A percentile compares a stretch with the other conserved stretches of the same genome.
These are phyloP conservation scores for Enteromius mattozi DNA, from an alignment of 2,797 vertebrate species.

Conservation along the genomic window DNA sequence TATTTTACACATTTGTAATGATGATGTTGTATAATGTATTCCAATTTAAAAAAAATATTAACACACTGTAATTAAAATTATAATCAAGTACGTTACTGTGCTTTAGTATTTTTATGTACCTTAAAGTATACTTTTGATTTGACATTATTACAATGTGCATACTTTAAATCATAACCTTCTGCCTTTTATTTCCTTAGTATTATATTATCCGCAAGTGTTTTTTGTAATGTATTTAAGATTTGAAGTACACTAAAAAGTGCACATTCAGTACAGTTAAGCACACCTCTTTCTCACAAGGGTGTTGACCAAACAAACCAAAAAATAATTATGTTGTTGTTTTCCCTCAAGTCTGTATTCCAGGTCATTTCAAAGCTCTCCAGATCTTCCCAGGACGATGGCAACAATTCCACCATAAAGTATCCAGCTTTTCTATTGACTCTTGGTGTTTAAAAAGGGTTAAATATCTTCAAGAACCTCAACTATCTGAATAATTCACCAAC, in stretches of 20 bases:
- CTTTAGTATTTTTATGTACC: not conserved
- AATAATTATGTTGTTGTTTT: not conserved
- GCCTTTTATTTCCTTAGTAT: not conserved
- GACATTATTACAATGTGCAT: not conserved
- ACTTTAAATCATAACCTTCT: not conserved
- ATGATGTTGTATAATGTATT: not conserved
- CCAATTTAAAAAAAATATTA: not conserved
- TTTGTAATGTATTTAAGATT: not conserved
- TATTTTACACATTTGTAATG: not conserved
- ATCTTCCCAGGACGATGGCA: not conserved
- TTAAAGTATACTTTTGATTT: not conserved
- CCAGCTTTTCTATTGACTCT: not conserved
- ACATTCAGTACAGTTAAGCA: not conserved
- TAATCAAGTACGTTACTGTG: not conserved
- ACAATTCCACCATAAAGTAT: not conserved
- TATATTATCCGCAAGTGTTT: not conserved
- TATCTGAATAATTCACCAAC: conserved; percentile 23
- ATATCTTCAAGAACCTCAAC: conserved; percentile 6
- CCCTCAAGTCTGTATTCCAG: not conserved
- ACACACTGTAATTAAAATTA: not conserved
- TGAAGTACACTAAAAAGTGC: not conserved
- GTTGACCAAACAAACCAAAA: not conserved
- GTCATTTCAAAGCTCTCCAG: not conserved
- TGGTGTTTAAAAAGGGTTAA: not conserved
- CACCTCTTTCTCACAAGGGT: not conserved